A percentile compares a stretch with the other conserved stretches of the same genome.
phyloP scores from a whole-genome alignment of 2,113 vertebrate genomes.

The Ptilorrhoa leucosticta region DNA sequence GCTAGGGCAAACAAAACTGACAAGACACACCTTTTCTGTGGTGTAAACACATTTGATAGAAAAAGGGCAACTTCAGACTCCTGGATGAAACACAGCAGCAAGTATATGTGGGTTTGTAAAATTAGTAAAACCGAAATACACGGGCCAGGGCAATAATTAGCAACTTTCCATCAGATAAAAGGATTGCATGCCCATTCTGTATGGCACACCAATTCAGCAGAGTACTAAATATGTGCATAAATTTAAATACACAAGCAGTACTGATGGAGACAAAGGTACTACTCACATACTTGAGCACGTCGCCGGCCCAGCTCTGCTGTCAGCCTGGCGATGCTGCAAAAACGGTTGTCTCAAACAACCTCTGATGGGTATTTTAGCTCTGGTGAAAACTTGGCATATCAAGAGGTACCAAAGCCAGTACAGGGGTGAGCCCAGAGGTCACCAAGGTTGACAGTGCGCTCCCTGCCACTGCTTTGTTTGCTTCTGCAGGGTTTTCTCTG shows the following conservation, averaged over 20 bases:
- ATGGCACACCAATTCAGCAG: neutral
- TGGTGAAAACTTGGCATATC: neutral
- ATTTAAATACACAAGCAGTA: constrained; percentile 13
- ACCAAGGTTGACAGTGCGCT: neutral
- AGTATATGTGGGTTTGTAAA: neutral
- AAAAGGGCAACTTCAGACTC: neutral
- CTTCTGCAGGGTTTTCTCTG: neutral
- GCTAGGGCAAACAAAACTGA: neutral
- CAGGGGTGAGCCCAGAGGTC: neutral
- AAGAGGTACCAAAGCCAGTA: neutral
- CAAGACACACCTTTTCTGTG: constrained; percentile 8
- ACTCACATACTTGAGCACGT: neutral
- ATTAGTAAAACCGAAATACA: neutral
- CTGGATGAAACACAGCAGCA: neutral
- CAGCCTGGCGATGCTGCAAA: neutral
- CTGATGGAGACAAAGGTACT: constrained; percentile 18
- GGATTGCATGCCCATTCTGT: constrained; percentile 21
- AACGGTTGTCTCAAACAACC: neutral
- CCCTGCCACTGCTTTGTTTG: neutral
- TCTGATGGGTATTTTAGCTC: neutral
- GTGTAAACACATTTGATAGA: neutral
- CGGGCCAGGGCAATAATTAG: neutral
- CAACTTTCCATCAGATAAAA: constrained; percentile 18
- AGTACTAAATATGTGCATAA: constrained; percentile 37
- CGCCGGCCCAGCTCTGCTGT: neutral